Percentiles rank a stretch among this genome's conserved stretches.
Conservation (phyloP, 2,888 invertebrate species). For the Acanthacorydalis orientalis region DNA sequence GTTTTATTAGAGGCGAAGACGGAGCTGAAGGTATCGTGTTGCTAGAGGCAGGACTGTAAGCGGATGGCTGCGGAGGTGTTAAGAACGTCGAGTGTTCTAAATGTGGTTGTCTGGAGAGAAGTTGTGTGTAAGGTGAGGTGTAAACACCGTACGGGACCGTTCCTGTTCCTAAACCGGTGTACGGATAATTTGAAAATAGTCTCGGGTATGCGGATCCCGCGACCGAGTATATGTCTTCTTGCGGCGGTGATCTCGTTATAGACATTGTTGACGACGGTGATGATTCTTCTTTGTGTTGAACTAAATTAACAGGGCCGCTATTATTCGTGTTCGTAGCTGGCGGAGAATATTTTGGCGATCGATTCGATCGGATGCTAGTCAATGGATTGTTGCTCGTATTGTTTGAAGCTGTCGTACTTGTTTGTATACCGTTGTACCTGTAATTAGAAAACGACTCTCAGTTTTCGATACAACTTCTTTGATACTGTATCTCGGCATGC, state of each 20-base stretch:
- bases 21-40: constrained; percentile 18
- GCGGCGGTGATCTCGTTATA: neutral
- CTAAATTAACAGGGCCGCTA: constrained; percentile 25
- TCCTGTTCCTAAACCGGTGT: constrained; percentile 8
- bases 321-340: constrained; percentile 14
- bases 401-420: constrained; percentile 15
- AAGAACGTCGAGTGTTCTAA: constrained; percentile 22
- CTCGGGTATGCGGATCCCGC: constrained; percentile 16
- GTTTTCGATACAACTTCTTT: neutral
- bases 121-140: constrained; percentile 21
- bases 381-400: constrained; percentile 16
- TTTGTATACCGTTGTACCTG: constrained; percentile 7
- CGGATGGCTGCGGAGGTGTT: constrained; percentile 20
- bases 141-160: constrained; percentile 12
- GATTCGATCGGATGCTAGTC: neutral
- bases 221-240: constrained; percentile 13
- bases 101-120: constrained; percentile 21
- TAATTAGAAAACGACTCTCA: neutral
- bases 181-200: constrained; percentile 16
- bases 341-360: constrained; percentile 21
- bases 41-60: constrained; percentile 16
- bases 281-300: constrained; percentile 23
- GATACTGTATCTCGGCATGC: no score
- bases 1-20: constrained; percentile 24
- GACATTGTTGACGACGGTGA: constrained; percentile 9